These are phyloP conservation scores for Sander vitreus DNA, from an alignment of 2,113 vertebrate genomes.

Conservation along the genomic window DNA sequence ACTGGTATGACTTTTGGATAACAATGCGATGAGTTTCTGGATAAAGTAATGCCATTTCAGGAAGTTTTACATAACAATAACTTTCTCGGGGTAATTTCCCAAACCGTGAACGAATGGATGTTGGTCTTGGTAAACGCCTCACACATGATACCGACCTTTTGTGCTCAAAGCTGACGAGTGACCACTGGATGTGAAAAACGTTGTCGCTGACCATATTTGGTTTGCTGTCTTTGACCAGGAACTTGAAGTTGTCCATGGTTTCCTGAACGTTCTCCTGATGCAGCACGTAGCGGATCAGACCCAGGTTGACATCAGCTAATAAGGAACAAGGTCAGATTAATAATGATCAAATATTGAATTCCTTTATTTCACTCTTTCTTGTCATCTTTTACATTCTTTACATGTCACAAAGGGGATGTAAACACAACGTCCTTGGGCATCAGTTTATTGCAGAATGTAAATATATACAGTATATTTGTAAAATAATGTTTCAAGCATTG, in stretches of 20 bases:
- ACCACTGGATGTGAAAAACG: constrained; percentile 97
- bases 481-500: not conserved
- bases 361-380: not conserved
- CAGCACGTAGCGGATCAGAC: constrained; percentile 91
- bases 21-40: not conserved
- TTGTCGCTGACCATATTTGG: constrained; percentile 92
- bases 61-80: too few species aligned
- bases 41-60: not conserved
- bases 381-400: not conserved
- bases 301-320: constrained; percentile 94
- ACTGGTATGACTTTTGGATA: not conserved
- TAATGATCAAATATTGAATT: not conserved
- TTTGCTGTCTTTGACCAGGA: constrained; percentile 95
- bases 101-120: not conserved
- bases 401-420: not conserved
- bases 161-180: constrained; percentile 93
- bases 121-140: not conserved
- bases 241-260: constrained; percentile 92
- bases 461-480: not conserved
- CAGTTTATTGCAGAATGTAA: not conserved
- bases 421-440: not conserved
- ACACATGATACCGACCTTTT: constrained; percentile 82
- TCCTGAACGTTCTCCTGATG: constrained; percentile 86
- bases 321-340: not conserved
- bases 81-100: not conserved